Evolutionary conservation across 92 coral and sea anemone species (phyloP).

Genomic region (Epizoanthus rinbou): DNA sequence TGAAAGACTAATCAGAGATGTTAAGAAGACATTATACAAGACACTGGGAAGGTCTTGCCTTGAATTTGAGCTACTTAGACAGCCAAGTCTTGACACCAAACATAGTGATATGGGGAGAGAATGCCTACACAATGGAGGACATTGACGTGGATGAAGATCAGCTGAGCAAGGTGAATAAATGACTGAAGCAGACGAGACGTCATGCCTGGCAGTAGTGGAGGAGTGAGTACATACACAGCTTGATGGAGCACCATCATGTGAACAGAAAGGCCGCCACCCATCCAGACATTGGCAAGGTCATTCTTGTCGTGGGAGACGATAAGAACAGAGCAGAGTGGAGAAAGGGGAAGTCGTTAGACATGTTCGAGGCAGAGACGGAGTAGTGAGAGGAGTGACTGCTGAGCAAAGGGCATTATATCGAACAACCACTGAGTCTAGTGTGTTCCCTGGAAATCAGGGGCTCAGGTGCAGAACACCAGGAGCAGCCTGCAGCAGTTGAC

Average conservation of each 20-base stretch:
- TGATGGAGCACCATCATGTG: conserved; percentile 43
- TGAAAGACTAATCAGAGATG: too few relatives aligned
- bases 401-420: too few relatives aligned
- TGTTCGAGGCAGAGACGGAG: too few relatives aligned
- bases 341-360: too few relatives aligned
- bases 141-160: conserved; percentile 34
- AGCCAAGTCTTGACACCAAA: conserved; percentile 44
- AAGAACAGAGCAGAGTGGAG: too few relatives aligned
- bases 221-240: conserved; percentile 36
- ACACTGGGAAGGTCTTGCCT: conserved; percentile 41
- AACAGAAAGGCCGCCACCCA: conserved; percentile 18
- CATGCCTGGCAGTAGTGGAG: conserved; percentile 32
- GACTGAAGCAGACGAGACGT: conserved; percentile 10
- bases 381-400: too few relatives aligned
- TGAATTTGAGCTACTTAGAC: conserved; percentile 24
- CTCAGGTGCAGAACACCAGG: too few relatives aligned
- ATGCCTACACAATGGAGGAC: conserved; percentile 30
- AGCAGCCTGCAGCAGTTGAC: too few relatives aligned
- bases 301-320: conserved; percentile 5
- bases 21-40: too few relatives aligned
- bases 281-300: conserved; percentile 37
- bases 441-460: too few relatives aligned
- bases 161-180: conserved; percentile 9
- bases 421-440: too few relatives aligned
- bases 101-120: conserved; percentile 33